Conservation (phyloP, 2,113 vertebrate species). For the Thunnus maccoyii region DNA sequence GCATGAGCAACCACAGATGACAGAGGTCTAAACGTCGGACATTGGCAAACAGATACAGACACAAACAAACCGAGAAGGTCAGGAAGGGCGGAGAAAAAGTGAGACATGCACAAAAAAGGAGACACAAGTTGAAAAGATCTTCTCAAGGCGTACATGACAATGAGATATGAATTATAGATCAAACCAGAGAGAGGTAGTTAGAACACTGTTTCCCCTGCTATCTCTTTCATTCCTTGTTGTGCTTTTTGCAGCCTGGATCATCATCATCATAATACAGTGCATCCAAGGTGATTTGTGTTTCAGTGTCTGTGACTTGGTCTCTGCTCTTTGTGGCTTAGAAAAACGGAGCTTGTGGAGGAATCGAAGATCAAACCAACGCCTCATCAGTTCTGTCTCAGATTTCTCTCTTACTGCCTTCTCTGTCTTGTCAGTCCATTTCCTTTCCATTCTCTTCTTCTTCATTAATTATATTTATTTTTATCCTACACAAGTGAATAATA, state of each 20-base stretch:
- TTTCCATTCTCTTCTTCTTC: constrained; percentile 30
- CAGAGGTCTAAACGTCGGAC: constrained; percentile 50
- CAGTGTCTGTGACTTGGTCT: constrained; percentile 39
- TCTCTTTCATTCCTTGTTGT: constrained; percentile 32
- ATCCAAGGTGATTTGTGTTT: constrained; percentile 48
- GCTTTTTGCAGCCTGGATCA: constrained; percentile 25
- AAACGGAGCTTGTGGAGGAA: constrained; percentile 39
- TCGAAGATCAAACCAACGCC: constrained; percentile 53
- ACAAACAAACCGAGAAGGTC: constrained; percentile 39
- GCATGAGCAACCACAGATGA: constrained; percentile 68
- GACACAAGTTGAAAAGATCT: constrained; percentile 47
- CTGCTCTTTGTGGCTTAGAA: constrained; percentile 27
- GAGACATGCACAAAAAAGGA: constrained; percentile 4
- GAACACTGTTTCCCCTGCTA: constrained; percentile 11
- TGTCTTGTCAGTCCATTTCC: constrained; percentile 1
- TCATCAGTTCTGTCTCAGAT: constrained; percentile 40
- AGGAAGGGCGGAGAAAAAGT: constrained; percentile 13
- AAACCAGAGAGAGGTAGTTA: constrained; percentile 49
- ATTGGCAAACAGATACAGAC: constrained; percentile 40
- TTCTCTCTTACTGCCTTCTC: constrained; percentile 36
- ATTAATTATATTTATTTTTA: constrained; percentile 52
- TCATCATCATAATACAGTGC: constrained; percentile 17
- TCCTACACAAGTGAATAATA: constrained; percentile 23
- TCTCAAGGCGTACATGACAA: constrained; percentile 33
- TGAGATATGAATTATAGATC: constrained; percentile 73